Conservation (phyloP, 2,113 vertebrate species). For the Oreochromis aureus region DNA sequence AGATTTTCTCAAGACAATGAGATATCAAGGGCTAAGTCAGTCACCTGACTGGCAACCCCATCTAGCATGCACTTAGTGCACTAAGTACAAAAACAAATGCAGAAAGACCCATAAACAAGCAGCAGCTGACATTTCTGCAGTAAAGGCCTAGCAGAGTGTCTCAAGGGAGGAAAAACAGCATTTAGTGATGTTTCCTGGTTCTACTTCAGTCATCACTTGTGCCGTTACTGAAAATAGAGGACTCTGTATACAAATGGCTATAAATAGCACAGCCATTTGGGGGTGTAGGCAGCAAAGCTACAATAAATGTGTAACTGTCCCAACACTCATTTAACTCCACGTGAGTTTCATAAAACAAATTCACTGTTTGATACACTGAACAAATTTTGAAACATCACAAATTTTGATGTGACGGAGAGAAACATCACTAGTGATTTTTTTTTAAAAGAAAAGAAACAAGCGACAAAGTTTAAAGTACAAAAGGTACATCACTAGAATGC, state of each 20-base stretch:
- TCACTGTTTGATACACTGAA: not conserved
- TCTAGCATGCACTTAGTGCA: not conserved
- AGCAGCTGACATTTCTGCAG: not conserved
- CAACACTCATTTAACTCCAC: not conserved
- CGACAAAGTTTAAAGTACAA: not conserved
- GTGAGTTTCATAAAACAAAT: not conserved
- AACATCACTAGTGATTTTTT: not conserved
- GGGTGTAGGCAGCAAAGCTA: not conserved
- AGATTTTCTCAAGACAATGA: not conserved
- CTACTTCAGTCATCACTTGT: not conserved
- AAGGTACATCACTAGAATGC: not conserved
- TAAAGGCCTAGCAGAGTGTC: not conserved
- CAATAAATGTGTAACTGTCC: not conserved
- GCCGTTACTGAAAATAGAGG: not conserved
- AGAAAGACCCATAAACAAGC: not conserved
- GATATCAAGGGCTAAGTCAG: not conserved
- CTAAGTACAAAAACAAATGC: not conserved
- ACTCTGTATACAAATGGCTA: not conserved
- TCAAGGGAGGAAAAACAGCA: not conserved
- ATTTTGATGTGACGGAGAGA: not conserved
- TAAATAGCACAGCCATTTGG: not conserved
- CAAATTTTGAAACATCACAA: not conserved
- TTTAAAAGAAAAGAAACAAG: not conserved
- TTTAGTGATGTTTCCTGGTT: not conserved
- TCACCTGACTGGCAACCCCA: not conserved